These are phyloP conservation scores for Orius insidiosus DNA, from an alignment of 1,140 invertebrate species.

Conservation along the genomic window DNA sequence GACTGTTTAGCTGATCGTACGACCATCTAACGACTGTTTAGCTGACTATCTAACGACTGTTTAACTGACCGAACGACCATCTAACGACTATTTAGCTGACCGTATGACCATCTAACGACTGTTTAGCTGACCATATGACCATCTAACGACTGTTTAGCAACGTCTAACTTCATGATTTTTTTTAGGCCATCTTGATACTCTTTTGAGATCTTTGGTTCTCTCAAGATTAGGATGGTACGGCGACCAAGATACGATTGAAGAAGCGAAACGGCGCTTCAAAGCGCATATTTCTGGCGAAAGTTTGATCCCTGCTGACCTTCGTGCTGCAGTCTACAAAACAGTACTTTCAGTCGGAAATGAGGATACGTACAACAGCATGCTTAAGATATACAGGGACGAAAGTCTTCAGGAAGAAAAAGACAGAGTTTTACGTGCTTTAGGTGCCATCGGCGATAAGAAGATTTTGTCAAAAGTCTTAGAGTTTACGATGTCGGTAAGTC, in stretches of 20 bases:
- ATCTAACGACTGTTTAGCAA: too few species aligned
- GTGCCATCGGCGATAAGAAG: conserved; percentile 48
- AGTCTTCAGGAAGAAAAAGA: conserved; percentile 89
- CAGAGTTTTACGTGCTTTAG: conserved; percentile 64
- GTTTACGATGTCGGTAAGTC: conserved; percentile 72
- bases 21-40: too few species aligned
- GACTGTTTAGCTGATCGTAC: too few species aligned
- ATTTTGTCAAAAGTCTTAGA: conserved; percentile 64
- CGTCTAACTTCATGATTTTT: too few species aligned
- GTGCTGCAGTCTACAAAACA: conserved; percentile 70
- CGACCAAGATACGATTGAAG: conserved; percentile 53
- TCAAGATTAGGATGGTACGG: conserved; percentile 61
- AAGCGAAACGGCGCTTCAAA: conserved; percentile 57
- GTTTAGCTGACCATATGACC: too few species aligned
- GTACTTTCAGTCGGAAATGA: conserved; percentile 54
- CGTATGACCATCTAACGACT: too few species aligned
- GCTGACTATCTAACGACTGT: too few species aligned
- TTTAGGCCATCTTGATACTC: conserved; percentile 58
- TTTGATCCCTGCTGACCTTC: conserved; percentile 71
- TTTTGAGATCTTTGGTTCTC: conserved; percentile 69
- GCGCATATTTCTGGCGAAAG: conserved; percentile 40
- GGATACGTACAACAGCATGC: conserved; percentile 54
- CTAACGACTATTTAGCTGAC: too few species aligned
- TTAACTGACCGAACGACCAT: too few species aligned
- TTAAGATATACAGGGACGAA: conserved; percentile 64